These are phyloP conservation scores for Notoglanidium macrostoma DNA, from an alignment of 2,797 vertebrate species.

Conservation along the genomic window DNA sequence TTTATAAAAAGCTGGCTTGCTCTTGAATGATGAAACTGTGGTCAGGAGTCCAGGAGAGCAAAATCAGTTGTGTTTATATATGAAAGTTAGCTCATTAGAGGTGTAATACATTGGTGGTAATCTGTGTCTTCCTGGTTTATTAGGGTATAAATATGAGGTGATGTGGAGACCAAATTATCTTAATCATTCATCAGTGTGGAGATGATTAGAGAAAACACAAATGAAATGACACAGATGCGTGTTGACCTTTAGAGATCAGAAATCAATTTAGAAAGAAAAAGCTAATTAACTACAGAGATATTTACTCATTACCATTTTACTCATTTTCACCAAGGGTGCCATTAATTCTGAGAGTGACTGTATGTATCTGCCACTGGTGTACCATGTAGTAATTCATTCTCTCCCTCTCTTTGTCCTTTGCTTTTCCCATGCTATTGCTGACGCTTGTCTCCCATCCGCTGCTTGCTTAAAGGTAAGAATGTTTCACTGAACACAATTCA, in stretches of 20 bases:
- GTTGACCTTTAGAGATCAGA: neutral
- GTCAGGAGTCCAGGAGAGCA: neutral
- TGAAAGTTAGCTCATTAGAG: neutral
- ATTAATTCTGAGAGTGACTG: neutral
- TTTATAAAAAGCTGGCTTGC: neutral
- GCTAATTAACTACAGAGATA: neutral
- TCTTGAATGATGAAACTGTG: neutral
- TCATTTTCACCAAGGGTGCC: neutral
- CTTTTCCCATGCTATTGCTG: slow-evolving; percentile 24
- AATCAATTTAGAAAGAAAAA: neutral
- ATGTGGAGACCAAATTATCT: neutral
- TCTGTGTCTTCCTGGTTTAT: neutral
- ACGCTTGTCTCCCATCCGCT: slow-evolving; percentile 1
- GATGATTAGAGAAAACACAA: neutral
- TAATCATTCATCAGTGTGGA: neutral
- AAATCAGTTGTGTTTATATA: neutral
- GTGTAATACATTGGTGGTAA: neutral
- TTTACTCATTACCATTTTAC: neutral
- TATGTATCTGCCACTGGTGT: neutral
- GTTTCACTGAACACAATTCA: slow-evolving; percentile 16
- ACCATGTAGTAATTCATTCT: slow-evolving; percentile 23
- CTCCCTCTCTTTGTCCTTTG: slow-evolving; percentile 30
- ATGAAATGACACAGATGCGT: neutral
- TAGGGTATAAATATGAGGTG: neutral
- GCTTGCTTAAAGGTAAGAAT: slow-evolving; percentile 56